Percentiles rank a stretch among this genome's conserved stretches.
Conservation (phyloP, 2,888 invertebrate genomes). For the Phytoseiulus persimilis region DNA sequence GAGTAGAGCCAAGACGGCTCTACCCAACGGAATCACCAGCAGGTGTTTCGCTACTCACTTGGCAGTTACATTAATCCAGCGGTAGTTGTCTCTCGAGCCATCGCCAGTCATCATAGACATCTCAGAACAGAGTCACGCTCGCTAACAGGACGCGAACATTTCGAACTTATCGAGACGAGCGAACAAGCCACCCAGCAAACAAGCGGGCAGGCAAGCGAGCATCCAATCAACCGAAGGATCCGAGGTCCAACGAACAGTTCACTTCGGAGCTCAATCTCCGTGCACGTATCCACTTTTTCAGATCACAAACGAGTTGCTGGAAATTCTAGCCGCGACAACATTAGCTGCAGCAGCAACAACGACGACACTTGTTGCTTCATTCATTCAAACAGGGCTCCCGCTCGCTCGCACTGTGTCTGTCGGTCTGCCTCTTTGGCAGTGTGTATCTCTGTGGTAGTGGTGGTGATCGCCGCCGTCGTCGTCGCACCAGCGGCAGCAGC, state of each 20-base stretch:
- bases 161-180: background rate
- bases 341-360: background rate
- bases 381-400: background rate
- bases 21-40: background rate
- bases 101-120: background rate
- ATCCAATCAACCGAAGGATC: background rate
- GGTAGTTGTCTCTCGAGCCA: background rate
- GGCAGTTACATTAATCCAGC: background rate
- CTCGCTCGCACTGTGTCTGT: constrained; percentile 5
- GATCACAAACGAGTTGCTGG: background rate
- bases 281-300: background rate
- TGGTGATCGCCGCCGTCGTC: background rate
- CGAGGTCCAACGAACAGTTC: background rate
- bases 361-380: background rate
- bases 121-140: background rate
- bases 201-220: background rate
- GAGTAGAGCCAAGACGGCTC: background rate
- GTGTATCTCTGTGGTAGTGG: background rate
- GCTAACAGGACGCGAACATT: background rate
- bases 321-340: background rate
- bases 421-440: background rate
- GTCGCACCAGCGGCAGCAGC: too few species aligned
- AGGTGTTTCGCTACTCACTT: background rate
- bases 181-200: background rate
- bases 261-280: background rate